phyloP scores from a whole-genome alignment of 2,888 invertebrate species.

The Drosophila mulleri region DNA sequence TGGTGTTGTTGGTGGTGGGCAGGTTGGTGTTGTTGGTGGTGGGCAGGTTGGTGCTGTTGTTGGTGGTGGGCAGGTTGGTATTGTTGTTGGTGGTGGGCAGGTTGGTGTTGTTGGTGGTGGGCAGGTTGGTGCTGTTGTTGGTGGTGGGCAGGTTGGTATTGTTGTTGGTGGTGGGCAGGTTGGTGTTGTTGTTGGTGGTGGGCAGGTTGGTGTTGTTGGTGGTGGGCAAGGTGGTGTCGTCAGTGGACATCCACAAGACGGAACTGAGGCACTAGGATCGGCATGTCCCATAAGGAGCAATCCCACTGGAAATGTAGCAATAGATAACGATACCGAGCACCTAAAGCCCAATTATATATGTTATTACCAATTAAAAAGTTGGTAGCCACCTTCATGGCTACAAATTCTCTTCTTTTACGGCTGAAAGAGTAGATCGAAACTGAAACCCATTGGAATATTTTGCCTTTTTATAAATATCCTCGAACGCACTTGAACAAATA shows the following conservation, averaged over 20 bases:
- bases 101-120: background rate
- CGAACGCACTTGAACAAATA: conserved; percentile 24
- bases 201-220: background rate
- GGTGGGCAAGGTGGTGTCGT: background rate
- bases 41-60: background rate
- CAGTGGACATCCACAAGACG: conserved; percentile 1
- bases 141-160: background rate
- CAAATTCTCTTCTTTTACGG: background rate
- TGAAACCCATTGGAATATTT: background rate
- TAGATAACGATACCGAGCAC: background rate
- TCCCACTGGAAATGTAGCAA: conserved; percentile 1
- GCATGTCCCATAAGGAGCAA: conserved; percentile 9
- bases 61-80: background rate
- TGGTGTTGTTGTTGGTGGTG: background rate
- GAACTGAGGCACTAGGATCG: background rate
- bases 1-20: background rate
- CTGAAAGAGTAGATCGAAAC: background rate
- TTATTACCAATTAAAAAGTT: conserved; percentile 13
- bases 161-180: background rate
- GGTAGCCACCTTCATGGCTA: conserved; percentile 20
- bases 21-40: background rate
- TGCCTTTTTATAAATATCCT: conserved; percentile 16
- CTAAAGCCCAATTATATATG: background rate
- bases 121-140: background rate
- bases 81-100: background rate